Percentiles rank a stretch among this genome's conserved stretches.
These are phyloP conservation scores for Tragelaphus imberbis DNA, from an alignment of 2,113 vertebrate species.

Conservation along the genomic window DNA sequence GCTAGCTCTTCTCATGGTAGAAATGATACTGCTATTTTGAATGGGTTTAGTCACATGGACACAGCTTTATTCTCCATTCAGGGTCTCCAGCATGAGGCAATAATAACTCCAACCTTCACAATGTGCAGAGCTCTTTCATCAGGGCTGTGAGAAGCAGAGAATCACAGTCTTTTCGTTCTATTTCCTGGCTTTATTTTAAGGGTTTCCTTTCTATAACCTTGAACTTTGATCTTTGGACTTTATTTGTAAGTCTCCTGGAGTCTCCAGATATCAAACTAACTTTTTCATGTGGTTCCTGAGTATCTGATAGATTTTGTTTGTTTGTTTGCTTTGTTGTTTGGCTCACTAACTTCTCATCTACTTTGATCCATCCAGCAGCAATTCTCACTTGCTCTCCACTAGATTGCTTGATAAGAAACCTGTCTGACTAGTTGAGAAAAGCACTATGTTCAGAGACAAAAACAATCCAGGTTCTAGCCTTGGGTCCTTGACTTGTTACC, in stretches of 20 bases:
- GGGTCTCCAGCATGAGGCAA: not conserved
- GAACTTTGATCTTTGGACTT: not conserved
- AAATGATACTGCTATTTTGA: not conserved
- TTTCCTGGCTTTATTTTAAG: slow-evolving; percentile 3
- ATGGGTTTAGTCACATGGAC: not conserved
- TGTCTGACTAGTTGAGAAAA: not conserved
- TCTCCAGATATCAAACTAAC: not conserved
- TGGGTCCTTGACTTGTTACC: not conserved
- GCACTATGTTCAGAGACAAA: not conserved
- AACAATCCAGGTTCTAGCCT: not conserved
- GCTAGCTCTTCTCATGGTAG: not conserved
- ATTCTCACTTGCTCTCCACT: not conserved
- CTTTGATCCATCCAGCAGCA: not conserved
- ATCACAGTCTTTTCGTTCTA: not conserved
- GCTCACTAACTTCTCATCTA: not conserved
- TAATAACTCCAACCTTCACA: not conserved
- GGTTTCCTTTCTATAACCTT: not conserved
- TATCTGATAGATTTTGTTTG: not conserved
- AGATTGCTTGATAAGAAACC: not conserved
- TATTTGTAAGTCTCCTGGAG: not conserved
- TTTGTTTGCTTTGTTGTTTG: not conserved
- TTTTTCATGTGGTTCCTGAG: not conserved
- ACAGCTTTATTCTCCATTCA: not conserved
- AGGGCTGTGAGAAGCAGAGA: not conserved
- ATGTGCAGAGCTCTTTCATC: not conserved